phyloP scores from a whole-genome alignment of 1,140 invertebrate species.

The Melitaea cinxia region DNA sequence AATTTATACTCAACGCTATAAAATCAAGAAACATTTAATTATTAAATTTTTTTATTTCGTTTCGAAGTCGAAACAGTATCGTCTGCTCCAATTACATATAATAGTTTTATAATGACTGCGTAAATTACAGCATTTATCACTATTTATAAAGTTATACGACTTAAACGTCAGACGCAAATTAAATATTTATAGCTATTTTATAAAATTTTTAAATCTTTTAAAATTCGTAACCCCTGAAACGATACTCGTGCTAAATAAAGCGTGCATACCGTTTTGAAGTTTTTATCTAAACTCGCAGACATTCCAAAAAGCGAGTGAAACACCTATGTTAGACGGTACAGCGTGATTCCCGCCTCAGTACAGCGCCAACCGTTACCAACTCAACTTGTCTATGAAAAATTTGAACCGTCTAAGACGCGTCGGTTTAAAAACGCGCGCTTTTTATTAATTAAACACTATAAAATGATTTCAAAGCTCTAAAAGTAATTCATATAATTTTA shows the following conservation, averaged over 20 bases:
- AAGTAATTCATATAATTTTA: slow-evolving; percentile 15
- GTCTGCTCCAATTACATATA: slow-evolving; percentile 36
- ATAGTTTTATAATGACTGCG: slow-evolving; percentile 39
- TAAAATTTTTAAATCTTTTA: background rate
- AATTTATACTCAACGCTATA: background rate
- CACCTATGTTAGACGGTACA: slow-evolving; percentile 28
- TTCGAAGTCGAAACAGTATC: slow-evolving; percentile 3
- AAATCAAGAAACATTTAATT: slow-evolving; percentile 6
- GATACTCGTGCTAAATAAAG: background rate
- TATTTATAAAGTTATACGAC: slow-evolving; percentile 20
- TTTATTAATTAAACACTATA: background rate
- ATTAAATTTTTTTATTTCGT: background rate
- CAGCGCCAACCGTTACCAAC: slow-evolving; percentile 32
- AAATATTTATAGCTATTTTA: background rate
- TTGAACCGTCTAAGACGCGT: slow-evolving; percentile 28
- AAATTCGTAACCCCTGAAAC: background rate
- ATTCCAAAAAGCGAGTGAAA: slow-evolving; percentile 30
- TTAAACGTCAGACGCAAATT: slow-evolving; percentile 5
- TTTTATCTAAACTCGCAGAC: slow-evolving; percentile 32
- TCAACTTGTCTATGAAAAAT: slow-evolving; percentile 35
- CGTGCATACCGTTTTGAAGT: slow-evolving; percentile 13
- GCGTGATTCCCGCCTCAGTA: slow-evolving; percentile 35
- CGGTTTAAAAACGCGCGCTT: slow-evolving; percentile 31
- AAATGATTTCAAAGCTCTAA: background rate
- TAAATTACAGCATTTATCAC: slow-evolving; percentile 30